Evolutionary conservation across 2,113 vertebrate genomes (phyloP).

Genomic region (Cairina moschata): DNA sequence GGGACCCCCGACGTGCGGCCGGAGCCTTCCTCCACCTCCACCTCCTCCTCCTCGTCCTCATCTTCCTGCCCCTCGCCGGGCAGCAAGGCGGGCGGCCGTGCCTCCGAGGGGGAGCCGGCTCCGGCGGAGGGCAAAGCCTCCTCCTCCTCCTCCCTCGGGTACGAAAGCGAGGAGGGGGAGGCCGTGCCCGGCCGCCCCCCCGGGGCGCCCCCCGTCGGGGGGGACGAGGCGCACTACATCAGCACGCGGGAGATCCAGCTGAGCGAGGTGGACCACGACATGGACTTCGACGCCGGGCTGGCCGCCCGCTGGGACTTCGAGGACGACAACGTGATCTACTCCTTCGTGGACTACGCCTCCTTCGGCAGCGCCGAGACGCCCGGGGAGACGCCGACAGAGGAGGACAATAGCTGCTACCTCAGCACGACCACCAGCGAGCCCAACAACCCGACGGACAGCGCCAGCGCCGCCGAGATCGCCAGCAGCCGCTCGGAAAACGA

Average conservation of each 20-base stretch:
- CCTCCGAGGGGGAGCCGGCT: not conserved
- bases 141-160: conserved; percentile 71
- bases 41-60: not conserved
- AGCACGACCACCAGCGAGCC: conserved; percentile 79
- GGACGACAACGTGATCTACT: conserved; percentile 87
- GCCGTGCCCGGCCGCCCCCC: not conserved
- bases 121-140: conserved; percentile 48
- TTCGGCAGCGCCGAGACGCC: conserved; percentile 82
- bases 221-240: conserved; percentile 90
- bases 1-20: no score
- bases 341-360: conserved; percentile 90
- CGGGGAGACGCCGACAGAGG: conserved; percentile 72
- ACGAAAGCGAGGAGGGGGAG: conserved; percentile 66
- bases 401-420: conserved; percentile 78
- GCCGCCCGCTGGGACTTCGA: conserved; percentile 87
- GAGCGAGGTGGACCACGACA: conserved; percentile 90
- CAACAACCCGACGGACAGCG: conserved; percentile 67
- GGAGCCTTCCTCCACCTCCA: no score
- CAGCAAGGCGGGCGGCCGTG: not conserved
- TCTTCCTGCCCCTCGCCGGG: conserved; percentile 61
- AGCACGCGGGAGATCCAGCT: conserved; percentile 96
- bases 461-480: conserved; percentile 79
- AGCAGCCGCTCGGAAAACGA: conserved; percentile 82
- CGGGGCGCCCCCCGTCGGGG: not conserved
- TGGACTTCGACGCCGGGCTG: conserved; percentile 81